Conservation (phyloP, 2,888 invertebrate genomes). For the Panorpa germanica region DNA sequence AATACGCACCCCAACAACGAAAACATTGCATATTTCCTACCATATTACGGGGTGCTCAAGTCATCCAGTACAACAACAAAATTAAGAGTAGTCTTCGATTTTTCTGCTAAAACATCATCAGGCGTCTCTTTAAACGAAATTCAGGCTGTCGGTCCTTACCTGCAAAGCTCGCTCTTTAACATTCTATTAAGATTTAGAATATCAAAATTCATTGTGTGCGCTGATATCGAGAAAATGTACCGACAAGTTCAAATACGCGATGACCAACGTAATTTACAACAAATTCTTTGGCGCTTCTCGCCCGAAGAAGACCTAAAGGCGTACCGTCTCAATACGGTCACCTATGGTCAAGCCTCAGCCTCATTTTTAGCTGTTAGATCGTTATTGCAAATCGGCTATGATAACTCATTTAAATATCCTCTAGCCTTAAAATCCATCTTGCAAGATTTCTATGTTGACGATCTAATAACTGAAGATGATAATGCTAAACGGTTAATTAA, state of each 20-base stretch:
- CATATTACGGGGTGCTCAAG: constrained; percentile 7
- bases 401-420: constrained; percentile 13
- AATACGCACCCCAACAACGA: too few relatives aligned
- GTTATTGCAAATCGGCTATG: constrained; percentile 12
- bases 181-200: constrained; percentile 11
- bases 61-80: constrained; percentile 10
- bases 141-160: constrained; percentile 14
- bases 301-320: constrained; percentile 6
- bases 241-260: constrained; percentile 5
- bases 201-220: constrained; percentile 12
- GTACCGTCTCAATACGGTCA: constrained; percentile 6
- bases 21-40: constrained; percentile 8
- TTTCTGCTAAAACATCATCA: constrained; percentile 11
- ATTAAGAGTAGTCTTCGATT: constrained; percentile 10
- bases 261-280: constrained; percentile 8
- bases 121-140: constrained; percentile 15
- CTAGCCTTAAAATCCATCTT: constrained; percentile 11
- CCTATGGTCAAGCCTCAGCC: constrained; percentile 9
- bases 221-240: constrained; percentile 11
- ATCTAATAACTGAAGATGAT: constrained; percentile 12
- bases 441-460: constrained; percentile 13
- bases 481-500: too few relatives aligned
- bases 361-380: constrained; percentile 7
- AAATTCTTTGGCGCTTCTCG: constrained; percentile 10
- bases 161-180: constrained; percentile 14